phyloP scores from a whole-genome alignment of 2,797 vertebrate species.

The Hemibagrus guttatus region DNA sequence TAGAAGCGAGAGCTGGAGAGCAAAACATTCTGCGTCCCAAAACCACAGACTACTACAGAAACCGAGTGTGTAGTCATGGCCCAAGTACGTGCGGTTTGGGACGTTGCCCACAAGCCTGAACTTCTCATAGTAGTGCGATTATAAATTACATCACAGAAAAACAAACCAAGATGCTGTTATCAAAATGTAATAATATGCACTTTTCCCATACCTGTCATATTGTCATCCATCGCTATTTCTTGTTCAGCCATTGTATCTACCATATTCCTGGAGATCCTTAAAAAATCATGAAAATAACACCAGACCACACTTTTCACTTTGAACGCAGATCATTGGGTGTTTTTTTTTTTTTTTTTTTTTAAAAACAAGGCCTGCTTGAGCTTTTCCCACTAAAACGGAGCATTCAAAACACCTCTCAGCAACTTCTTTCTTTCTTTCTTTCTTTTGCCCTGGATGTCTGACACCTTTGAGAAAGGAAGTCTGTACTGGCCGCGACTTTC shows the following conservation, averaged over 20 bases:
- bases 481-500: constrained; percentile 59
- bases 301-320: neutral
- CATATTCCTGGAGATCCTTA: constrained; percentile 48
- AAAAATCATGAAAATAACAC: neutral
- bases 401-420: constrained; percentile 18
- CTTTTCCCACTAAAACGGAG: constrained; percentile 21
- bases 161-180: neutral
- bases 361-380: neutral
- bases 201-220: constrained; percentile 67
- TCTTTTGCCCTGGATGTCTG: constrained; percentile 31
- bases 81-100: constrained; percentile 1
- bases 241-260: constrained; percentile 70
- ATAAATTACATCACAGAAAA: neutral
- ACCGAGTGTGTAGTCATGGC: neutral
- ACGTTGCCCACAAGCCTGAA: neutral
- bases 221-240: constrained; percentile 65
- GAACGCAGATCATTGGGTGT: neutral
- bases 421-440: neutral
- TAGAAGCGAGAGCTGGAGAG: neutral
- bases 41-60: neutral
- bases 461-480: constrained; percentile 64
- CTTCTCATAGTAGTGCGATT: neutral
- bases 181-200: neutral
- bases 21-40: neutral
- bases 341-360: neutral